phyloP scores from a whole-genome alignment of 1,140 invertebrate species.

The Ceratina calcarata region DNA sequence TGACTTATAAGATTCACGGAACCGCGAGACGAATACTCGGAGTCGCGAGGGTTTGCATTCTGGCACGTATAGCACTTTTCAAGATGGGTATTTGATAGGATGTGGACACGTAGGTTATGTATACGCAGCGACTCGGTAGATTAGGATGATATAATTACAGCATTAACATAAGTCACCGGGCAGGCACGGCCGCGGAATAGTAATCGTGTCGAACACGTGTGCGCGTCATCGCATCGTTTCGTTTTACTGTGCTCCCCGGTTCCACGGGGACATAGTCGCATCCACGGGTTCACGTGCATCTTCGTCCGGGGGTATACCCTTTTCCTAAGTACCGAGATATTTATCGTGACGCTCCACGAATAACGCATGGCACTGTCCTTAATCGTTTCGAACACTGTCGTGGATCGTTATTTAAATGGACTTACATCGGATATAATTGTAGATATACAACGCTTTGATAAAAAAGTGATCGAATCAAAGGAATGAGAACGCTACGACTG shows the following conservation, averaged over 20 bases:
- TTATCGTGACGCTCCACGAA: slow-evolving; percentile 49
- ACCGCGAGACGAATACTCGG: slow-evolving; percentile 42
- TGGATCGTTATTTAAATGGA: no score
- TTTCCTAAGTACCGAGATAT: slow-evolving; percentile 61
- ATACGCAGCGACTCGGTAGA: slow-evolving; percentile 72
- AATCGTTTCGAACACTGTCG: no score
- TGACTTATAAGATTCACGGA: slow-evolving; percentile 48
- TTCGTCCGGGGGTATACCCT: slow-evolving; percentile 40
- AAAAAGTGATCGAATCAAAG: no score
- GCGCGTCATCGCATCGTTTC: slow-evolving; percentile 61
- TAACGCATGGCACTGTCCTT: not conserved
- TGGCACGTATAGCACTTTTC: slow-evolving; percentile 79
- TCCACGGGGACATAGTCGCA: slow-evolving; percentile 25
- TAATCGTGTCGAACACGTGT: slow-evolving; percentile 79
- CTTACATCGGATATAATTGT: no score
- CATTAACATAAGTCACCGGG: slow-evolving; percentile 81
- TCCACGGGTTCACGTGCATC: slow-evolving; percentile 43
- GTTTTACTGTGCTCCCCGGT: slow-evolving; percentile 61
- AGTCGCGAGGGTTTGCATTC: slow-evolving; percentile 70
- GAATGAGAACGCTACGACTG: no score
- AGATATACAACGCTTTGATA: no score
- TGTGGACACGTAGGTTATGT: slow-evolving; percentile 75
- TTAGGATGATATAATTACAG: slow-evolving; percentile 81
- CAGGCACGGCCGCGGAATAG: slow-evolving; percentile 76
- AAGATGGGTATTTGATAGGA: slow-evolving; percentile 80